Base-by-base conservation (phyloP, 1,140 invertebrate genomes). In the Hylyphantes graminicola region DNA sequence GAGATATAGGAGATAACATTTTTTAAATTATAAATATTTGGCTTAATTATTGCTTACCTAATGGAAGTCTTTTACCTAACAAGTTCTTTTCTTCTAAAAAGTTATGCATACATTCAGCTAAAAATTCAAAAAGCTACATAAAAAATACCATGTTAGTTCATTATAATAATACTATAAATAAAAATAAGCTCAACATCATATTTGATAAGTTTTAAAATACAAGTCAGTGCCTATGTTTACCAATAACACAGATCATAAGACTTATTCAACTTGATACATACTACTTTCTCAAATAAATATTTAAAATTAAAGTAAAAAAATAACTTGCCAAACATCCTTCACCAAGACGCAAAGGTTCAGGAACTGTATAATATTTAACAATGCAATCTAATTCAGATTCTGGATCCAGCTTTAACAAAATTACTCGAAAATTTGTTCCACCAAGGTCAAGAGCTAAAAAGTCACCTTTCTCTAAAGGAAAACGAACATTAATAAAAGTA, bases 381-480 rank as follows among this genome's bases (percentile, higher is more conserved):
- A 87, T 91, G 90, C 91, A 93, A 80, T 92, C 91, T 13, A 93
- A 91, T 83, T 91, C 88, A 75, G 91, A 15, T 89, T 86, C 64
- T 90, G 88, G 35, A 92, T 90, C 88, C 59, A 95, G 87, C 63
- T 92, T 90, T 70, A 95, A 88, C 11, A 94, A 89, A 17, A 95
- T 90, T 2, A 96, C 93, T 11, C 95, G 91, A 88, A 95, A 96
- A 89, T 96, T 95, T 2, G 94, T 95, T 2, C 94, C 94, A 5
- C 95, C 95, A 7, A 96, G 90, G 89, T 96, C 95, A 13, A 96
- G 89, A 3, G 95, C 94, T 86, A 96, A 88, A 87, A 92, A 95
- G 61, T 94, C 89, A 7, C 94, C 94, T 85, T 91, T 88, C 89
- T 95, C 94, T 92, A 88, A 72, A 90, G 89, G 54, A 85, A 68